These are phyloP conservation scores for Cinara cedri DNA, from an alignment of 2,888 invertebrate species.

Conservation along the genomic window DNA sequence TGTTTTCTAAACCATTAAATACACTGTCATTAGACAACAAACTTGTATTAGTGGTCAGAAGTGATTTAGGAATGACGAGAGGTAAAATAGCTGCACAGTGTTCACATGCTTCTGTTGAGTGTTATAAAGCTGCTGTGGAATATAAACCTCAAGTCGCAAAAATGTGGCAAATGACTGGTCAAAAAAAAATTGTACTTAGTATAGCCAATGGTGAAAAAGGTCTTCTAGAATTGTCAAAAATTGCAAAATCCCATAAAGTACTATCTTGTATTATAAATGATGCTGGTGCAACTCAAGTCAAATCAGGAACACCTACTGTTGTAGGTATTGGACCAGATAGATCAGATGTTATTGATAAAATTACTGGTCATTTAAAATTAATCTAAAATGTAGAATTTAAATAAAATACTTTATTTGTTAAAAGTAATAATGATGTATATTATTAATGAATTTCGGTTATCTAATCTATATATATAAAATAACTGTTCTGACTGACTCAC, in stretches of 20 bases:
- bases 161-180: conserved; percentile 72
- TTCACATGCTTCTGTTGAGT: conserved; percentile 77
- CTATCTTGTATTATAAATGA: conserved; percentile 80
- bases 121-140: conserved; percentile 68
- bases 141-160: conserved; percentile 65
- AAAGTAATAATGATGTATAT: background rate
- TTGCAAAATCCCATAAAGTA: conserved; percentile 75
- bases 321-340: conserved; percentile 92
- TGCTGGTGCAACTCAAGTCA: conserved; percentile 93
- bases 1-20: conserved; percentile 26
- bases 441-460: background rate
- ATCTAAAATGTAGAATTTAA: conserved; percentile 65
- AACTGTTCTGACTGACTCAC: too few species aligned
- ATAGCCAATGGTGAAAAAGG: conserved; percentile 68
- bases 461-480: too few species aligned
- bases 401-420: conserved; percentile 19
- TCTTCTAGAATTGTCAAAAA: conserved; percentile 72
- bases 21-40: conserved; percentile 64
- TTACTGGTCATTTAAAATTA: conserved; percentile 87
- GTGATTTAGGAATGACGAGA: conserved; percentile 77
- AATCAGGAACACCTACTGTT: conserved; percentile 86
- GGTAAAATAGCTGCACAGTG: conserved; percentile 83
- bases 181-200: conserved; percentile 78
- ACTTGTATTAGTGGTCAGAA: conserved; percentile 77
- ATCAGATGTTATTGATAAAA: conserved; percentile 74